Percentiles rank a stretch among this genome's conserved stretches.
phyloP scores from a whole-genome alignment of 2,888 invertebrate genomes.

The Steromphala cineraria region DNA sequence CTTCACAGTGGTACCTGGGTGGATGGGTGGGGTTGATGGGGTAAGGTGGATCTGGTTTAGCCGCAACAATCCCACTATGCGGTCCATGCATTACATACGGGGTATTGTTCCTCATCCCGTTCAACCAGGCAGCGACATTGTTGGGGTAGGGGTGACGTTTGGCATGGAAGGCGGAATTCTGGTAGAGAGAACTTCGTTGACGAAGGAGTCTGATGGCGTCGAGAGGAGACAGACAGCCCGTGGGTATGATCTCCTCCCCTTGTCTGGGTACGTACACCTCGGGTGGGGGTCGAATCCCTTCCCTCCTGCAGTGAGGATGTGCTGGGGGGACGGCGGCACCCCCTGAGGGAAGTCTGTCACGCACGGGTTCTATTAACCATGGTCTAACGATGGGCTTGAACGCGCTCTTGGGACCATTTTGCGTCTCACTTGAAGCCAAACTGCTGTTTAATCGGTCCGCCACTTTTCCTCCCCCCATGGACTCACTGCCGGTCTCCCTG shows the following conservation, averaged over 20 bases:
- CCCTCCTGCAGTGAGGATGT: neutral
- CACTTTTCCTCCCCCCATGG: neutral
- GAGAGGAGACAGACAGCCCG: neutral
- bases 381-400: constrained; percentile 39
- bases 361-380: constrained; percentile 30
- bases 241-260: neutral
- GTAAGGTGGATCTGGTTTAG: neutral
- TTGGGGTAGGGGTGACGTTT: constrained; percentile 5
- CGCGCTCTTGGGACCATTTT: constrained; percentile 28
- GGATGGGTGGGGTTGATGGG: constrained; percentile 16
- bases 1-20: constrained; percentile 80
- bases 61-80: neutral
- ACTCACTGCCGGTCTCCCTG: neutral
- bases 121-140: constrained; percentile 27
- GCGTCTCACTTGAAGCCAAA: neutral
- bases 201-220: constrained; percentile 31
- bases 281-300: neutral
- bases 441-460: constrained; percentile 3
- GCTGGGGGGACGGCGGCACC: neutral
- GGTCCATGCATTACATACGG: neutral
- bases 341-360: neutral
- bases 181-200: constrained; percentile 24
- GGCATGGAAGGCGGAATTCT: constrained; percentile 5
- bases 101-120: constrained; percentile 22
- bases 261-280: neutral